Evolutionary conservation across 35 echinoderm and acorn worm genomes (phyloP).

Genomic region (Patiria miniata): DNA sequence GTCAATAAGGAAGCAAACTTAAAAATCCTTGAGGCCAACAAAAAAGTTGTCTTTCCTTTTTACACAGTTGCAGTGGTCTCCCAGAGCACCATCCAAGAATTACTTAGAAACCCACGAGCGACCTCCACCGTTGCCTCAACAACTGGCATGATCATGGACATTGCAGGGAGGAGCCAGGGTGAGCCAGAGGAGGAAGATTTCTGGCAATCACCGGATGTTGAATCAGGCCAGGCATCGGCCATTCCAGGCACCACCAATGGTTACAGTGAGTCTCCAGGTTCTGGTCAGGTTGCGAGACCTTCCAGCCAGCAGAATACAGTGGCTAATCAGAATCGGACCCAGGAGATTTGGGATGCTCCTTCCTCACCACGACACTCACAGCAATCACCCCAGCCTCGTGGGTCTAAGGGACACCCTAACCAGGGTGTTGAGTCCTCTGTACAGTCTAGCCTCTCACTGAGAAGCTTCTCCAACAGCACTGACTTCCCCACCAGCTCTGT

Average conservation of each 20-base stretch:
- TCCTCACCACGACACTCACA: neutral
- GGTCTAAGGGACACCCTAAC: neutral
- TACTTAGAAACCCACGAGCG: conserved; percentile 80
- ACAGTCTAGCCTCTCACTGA: neutral
- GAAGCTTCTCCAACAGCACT: conserved; percentile 7
- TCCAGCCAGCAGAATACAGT: neutral
- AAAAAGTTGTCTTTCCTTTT: neutral
- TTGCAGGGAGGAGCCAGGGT: neutral
- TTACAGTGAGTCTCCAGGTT: neutral
- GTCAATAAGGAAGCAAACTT: no score
- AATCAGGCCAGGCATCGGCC: neutral
- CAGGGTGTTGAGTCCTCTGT: neutral
- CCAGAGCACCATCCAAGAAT: conserved; percentile 71
- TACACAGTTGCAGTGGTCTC: conserved; percentile 61
- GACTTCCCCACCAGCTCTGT: neutral
- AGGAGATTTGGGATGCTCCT: neutral
- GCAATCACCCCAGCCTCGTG: conserved; percentile 4
- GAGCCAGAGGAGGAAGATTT: conserved; percentile 1
- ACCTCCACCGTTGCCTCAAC: conserved; percentile 52
- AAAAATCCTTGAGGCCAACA: no score
- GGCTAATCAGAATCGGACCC: neutral
- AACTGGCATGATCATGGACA: conserved; percentile 23
- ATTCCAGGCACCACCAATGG: neutral
- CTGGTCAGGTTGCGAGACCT: neutral
- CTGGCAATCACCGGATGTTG: neutral